Base-by-base conservation (phyloP, 1,140 invertebrate genomes). In the Drosophila pallidifrons region DNA sequence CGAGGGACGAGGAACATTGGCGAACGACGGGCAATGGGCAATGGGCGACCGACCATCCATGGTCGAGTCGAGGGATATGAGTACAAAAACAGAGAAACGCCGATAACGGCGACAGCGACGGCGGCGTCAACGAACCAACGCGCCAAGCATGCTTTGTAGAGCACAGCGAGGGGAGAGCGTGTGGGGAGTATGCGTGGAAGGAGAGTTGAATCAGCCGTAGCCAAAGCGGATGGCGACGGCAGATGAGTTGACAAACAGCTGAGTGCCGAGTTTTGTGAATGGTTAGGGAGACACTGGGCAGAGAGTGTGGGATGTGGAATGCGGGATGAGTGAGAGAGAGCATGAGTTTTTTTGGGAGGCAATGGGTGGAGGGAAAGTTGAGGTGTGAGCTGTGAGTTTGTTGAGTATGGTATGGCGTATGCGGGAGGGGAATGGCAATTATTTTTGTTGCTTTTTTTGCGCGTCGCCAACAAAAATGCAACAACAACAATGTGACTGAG, bases 81-180 rank as follows among this genome's bases (percentile, higher is more conserved):
- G 89, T 91, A 91, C 82, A 91, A 91, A 91, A 91, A 91, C 89
- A 91, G 85, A 91, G 89, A 91, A 91, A 81, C 79, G 82, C 80
- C 85, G 90, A 91, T 91, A 91, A 91, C 89, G 89, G 68, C 54
- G 35, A 16, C 38, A 20, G 10, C 54, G 55, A 16, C 45, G 46
- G 77, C 78, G 76, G 69, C 85, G 85, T 88, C 85, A 88, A 89
- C 83, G 83, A 88, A 89, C 85, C 85, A 89, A 75, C 59, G 60
- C 64, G 64, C 51, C 61, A 64, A 70, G 52, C 46, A 52, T 13
- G 28, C 51, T 35, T 54, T 15, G 45, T n/a, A 41, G 45, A 41
- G 8, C 35, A 47, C 35, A 43, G 38, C 7, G 55, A 4, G 55
- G 16, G 10, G 8, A 32, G 8, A 11, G 35, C n/a, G 61, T 4